Conservation (phyloP, 1,140 invertebrate genomes). For the Drosophila santomea region DNA sequence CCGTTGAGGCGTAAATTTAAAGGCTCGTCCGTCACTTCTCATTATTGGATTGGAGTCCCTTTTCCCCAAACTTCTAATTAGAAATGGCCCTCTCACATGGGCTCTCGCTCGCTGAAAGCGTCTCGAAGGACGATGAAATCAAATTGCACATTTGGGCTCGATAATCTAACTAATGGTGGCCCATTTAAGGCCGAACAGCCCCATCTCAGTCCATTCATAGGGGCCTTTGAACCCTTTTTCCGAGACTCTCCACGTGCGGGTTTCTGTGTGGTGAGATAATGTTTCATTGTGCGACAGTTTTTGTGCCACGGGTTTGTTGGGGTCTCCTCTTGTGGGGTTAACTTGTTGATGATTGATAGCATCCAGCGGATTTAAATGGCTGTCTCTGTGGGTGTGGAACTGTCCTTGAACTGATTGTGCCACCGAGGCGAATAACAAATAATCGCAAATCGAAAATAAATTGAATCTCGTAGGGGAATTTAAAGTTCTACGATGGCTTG, state of each 20-base stretch:
- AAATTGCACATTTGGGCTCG: constrained; percentile 56
- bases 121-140: constrained; percentile 31
- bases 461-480: constrained; percentile 8
- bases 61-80: constrained; percentile 26
- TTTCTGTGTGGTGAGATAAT: constrained; percentile 44
- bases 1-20: constrained; percentile 14
- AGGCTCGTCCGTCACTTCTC: constrained; percentile 10
- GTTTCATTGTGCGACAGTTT: constrained; percentile 33
- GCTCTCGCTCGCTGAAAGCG: not conserved
- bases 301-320: constrained; percentile 25
- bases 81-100: constrained; percentile 1
- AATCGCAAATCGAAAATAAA: constrained; percentile 32
- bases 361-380: constrained; percentile 31
- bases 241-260: constrained; percentile 4
- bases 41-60: not conserved
- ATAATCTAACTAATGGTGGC: constrained; percentile 40
- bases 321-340: constrained; percentile 42
- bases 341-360: constrained; percentile 78
- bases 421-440: constrained; percentile 24
- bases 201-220: constrained; percentile 15
- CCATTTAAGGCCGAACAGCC: constrained; percentile 10
- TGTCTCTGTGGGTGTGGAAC: constrained; percentile 16
- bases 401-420: constrained; percentile 48
- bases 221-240: constrained; percentile 51
- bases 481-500: not conserved